Percentiles rank a stretch among this genome's conserved stretches.
Conservation (phyloP, 2,888 invertebrate species). For the Agrilus biguttatus region DNA sequence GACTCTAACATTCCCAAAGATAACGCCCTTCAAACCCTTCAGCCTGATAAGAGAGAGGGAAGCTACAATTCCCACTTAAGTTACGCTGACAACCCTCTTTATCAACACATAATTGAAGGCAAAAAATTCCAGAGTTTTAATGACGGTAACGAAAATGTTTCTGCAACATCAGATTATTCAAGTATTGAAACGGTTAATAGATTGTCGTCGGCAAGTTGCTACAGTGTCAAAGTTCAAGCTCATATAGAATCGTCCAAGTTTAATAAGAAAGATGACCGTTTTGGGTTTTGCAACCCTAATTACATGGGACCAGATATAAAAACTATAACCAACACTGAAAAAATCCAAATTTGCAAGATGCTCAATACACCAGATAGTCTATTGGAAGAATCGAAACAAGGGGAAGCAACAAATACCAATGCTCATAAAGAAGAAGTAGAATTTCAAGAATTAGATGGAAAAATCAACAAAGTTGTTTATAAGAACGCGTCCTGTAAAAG, state of each 20-base stretch:
- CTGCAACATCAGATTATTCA: slow-evolving; percentile 63
- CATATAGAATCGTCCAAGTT: slow-evolving; percentile 20
- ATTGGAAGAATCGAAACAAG: slow-evolving; percentile 7
- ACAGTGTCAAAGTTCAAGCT: slow-evolving; percentile 30
- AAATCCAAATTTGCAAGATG: slow-evolving; percentile 27
- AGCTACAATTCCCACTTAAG: slow-evolving; percentile 40
- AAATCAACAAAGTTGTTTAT: slow-evolving; percentile 24
- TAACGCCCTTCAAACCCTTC: slow-evolving; percentile 33
- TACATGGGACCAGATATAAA: slow-evolving; percentile 53
- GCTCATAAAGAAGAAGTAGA: slow-evolving; percentile 20
- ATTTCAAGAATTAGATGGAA: slow-evolving; percentile 24
- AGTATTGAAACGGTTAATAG: slow-evolving; percentile 54
- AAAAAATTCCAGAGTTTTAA: slow-evolving; percentile 41
- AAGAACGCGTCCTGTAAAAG: slow-evolving; percentile 14
- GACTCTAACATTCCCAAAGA: slow-evolving; percentile 12
- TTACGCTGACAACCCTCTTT: slow-evolving; percentile 31
- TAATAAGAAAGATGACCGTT: slow-evolving; percentile 22
- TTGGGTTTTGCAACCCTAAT: slow-evolving; percentile 64
- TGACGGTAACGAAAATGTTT: slow-evolving; percentile 39
- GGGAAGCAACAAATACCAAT: background rate
- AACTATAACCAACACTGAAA: slow-evolving; percentile 17
- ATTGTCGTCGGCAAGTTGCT: slow-evolving; percentile 35
- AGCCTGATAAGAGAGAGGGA: slow-evolving; percentile 36
- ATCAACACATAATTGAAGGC: slow-evolving; percentile 43
- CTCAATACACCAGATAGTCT: slow-evolving; percentile 47